Conservation (phyloP, 2,888 invertebrate genomes). For the Augochlorella aurata region DNA sequence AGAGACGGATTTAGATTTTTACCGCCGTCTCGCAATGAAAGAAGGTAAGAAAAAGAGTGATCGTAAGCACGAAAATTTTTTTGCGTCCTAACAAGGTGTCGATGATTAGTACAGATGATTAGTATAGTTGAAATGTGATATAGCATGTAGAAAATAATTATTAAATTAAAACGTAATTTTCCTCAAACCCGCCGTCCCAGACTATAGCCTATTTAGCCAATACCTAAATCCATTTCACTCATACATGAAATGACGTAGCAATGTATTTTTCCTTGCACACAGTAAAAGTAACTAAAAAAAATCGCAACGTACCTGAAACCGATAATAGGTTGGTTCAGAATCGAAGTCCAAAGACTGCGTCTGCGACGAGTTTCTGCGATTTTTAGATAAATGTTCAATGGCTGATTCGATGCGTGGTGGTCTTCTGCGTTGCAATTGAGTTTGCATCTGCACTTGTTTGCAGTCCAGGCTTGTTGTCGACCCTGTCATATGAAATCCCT, state of each 20-base stretch:
- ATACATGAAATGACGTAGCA: not conserved
- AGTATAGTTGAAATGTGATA: no score
- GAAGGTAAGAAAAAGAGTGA: no score
- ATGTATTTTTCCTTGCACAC: not conserved
- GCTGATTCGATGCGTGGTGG: constrained; percentile 72
- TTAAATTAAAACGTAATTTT: no score
- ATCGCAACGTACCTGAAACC: constrained; percentile 79
- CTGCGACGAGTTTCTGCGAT: constrained; percentile 69
- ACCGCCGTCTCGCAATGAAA: no score
- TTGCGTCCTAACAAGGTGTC: no score
- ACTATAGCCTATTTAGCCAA: no score
- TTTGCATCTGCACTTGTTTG: constrained; percentile 67
- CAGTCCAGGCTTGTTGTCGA: constrained; percentile 78
- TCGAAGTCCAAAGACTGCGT: constrained; percentile 88
- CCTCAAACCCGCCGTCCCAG: no score
- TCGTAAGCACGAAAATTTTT: no score
- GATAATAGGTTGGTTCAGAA: constrained; percentile 86
- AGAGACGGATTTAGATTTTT: no score
- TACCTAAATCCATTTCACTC: no score
- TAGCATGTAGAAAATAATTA: no score
- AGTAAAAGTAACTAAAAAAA: not conserved
- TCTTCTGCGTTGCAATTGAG: constrained; percentile 70
- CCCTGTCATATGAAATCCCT: constrained; percentile 72
- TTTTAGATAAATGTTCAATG: constrained; percentile 74
- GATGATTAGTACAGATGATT: no score